phyloP scores from a whole-genome alignment of 2,888 invertebrate species.

The Oxytorus armatus region DNA sequence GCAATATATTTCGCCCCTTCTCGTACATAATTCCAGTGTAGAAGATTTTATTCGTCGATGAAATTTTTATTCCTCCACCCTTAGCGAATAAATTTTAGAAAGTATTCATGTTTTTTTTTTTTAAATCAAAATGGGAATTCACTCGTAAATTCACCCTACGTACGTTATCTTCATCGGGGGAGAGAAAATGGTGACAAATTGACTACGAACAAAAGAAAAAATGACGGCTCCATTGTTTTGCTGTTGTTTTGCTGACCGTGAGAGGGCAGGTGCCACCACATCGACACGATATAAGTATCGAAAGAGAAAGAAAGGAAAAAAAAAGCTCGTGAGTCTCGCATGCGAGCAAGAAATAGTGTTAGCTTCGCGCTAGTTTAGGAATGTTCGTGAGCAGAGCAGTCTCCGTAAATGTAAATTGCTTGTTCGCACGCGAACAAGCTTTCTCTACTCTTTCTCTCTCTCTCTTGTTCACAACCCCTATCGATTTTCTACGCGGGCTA shows the following conservation, averaged over 20 bases:
- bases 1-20: too few species aligned
- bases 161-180: not conserved
- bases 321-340: slow-evolving; percentile 53
- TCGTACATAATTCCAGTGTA: too few species aligned
- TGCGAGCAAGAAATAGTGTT: slow-evolving; percentile 57
- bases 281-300: slow-evolving; percentile 1
- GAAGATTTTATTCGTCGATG: too few species aligned
- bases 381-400: slow-evolving; percentile 63
- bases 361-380: slow-evolving; percentile 70
- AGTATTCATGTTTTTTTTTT: not conserved
- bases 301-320: slow-evolving; percentile 20
- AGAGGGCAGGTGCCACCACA: slow-evolving; percentile 17
- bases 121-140: too few species aligned
- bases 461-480: slow-evolving; percentile 44
- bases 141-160: too few species aligned
- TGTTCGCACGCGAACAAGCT: slow-evolving; percentile 66
- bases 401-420: slow-evolving; percentile 69
- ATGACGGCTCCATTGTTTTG: not conserved
- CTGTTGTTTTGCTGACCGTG: not conserved
- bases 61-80: too few species aligned
- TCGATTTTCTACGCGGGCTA: slow-evolving; percentile 60
- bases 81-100: not conserved
- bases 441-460: slow-evolving; percentile 38
- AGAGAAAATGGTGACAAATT: not conserved
- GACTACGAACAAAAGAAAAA: not conserved